phyloP scores from a whole-genome alignment of 2,797 vertebrate genomes.

The Hypotaenidia philippensis region DNA sequence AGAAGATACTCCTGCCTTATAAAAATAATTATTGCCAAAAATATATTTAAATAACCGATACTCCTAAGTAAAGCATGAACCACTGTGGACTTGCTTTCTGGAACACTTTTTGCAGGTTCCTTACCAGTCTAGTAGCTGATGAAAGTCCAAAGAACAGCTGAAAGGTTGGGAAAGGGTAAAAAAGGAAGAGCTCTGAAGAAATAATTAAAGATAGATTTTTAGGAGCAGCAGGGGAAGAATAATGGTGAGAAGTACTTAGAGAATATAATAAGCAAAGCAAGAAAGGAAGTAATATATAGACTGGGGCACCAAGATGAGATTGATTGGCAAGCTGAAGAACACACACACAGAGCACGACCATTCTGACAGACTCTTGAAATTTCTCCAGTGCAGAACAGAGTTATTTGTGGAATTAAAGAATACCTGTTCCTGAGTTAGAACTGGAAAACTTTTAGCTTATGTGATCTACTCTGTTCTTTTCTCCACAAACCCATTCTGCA shows the following conservation, averaged over 20 bases:
- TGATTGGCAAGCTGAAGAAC: not conserved
- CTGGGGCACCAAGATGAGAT: accelerated
- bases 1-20: not conserved
- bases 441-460: not conserved
- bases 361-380: not conserved
- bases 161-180: not conserved
- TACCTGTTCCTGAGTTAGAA: not conserved
- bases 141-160: not conserved
- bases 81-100: not conserved
- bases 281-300: not conserved
- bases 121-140: not conserved
- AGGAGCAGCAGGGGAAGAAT: not conserved
- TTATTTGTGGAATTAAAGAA: not conserved
- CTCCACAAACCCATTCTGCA: not conserved
- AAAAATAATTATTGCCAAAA: not conserved
- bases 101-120: not conserved
- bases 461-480: not conserved
- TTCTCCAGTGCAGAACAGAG: not conserved
- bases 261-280: not conserved
- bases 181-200: not conserved
- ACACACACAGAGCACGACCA: accelerated
- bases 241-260: not conserved
- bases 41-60: not conserved
- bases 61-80: not conserved
- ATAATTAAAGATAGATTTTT: not conserved